Evolutionary conservation across 2,888 invertebrate species (phyloP), one percentile per base, ranked within the genome.

Genomic region (Caenorhabditis angaria): DNA sequence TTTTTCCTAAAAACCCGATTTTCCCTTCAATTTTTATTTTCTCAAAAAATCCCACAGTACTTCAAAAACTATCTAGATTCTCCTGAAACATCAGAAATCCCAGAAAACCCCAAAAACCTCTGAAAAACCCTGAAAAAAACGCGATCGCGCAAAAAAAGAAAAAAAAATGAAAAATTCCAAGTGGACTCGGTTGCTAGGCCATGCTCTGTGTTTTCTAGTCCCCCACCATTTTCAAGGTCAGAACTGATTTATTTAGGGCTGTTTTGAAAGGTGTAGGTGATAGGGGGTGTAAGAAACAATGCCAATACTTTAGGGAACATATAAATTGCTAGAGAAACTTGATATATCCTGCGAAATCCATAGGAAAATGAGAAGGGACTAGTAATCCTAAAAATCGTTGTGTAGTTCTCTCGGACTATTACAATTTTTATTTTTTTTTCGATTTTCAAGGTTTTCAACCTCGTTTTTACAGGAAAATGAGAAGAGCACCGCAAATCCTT

Each of bases 161-260:
- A 53, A 50, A 57, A 53, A 48, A 54, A 35, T 0, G 53, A 70
- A 70, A 70, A 70, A 55, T 70, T 55, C 70, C 70, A 70, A 64
- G 65, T 70, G 70, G 18, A 25, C 50, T 22, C n/a, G 58, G 41
- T 58, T 61, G 20, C 65, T 65, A 65, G 70, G 61, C 70, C 70
- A 61, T 48, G 50, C 20, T 8, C 22, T 24, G 50, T 8, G 14
- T 10, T 10, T 10, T 10, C 35, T 35, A 35, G 35, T 35, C 35
- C 35, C 35, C n/a, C 18, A 5, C 35, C 6, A 27, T 22, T 50
- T 50, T n/a, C n/a, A n/a, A n/a, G n/a, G n/a, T n/a, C n/a, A n/a
- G n/a, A n/a, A n/a, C n/a, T n/a, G 41, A 12, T 41, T 41, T 41
- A 41, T 41, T 41, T 41, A 41, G 41, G 41, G 14, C n/a, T n/a